Evolutionary conservation across 1,140 invertebrate genomes (phyloP).

Genomic region (Rhagoletis pomonella): DNA sequence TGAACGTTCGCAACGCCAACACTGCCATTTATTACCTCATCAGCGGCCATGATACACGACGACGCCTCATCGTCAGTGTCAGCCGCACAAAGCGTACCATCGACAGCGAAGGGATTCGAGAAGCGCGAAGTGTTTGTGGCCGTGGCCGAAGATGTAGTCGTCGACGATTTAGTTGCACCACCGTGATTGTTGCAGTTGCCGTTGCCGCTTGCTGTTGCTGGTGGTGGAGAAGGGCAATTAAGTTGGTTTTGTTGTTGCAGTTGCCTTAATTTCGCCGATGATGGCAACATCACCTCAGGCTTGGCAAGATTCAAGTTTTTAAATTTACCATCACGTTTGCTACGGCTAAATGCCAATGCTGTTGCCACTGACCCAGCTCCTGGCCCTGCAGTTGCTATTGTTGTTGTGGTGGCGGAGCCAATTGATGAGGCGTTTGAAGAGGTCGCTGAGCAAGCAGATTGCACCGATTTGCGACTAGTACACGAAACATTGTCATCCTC

Average conservation of each 20-base stretch:
- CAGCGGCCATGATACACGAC: slow-evolving; percentile 40
- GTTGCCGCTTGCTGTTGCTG: slow-evolving; percentile 23
- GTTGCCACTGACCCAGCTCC: background rate
- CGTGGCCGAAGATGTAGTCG: background rate
- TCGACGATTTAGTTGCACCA: slow-evolving; percentile 1
- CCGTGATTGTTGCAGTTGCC: slow-evolving; percentile 18
- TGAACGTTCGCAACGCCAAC: slow-evolving; percentile 11
- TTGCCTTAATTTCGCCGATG: slow-evolving; percentile 70
- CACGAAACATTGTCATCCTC: slow-evolving; percentile 26
- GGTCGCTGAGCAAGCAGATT: slow-evolving; percentile 28
- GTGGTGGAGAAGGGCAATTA: slow-evolving; percentile 51
- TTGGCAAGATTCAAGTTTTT: slow-evolving; percentile 72
- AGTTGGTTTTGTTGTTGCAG: slow-evolving; percentile 63
- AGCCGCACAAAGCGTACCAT: background rate
- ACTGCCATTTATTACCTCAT: slow-evolving; percentile 40
- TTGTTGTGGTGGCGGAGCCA: slow-evolving; percentile 12
- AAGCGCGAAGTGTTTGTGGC: background rate
- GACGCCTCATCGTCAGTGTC: background rate
- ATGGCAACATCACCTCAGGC: slow-evolving; percentile 71
- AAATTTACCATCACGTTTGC: slow-evolving; percentile 70
- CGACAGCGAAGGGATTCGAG: slow-evolving; percentile 31
- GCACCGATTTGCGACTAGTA: slow-evolving; percentile 4
- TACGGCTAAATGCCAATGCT: slow-evolving; percentile 60
- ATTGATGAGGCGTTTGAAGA: background rate
- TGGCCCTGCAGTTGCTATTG: slow-evolving; percentile 54